Base-by-base conservation (phyloP, 2,797 vertebrate species). In the Selene dorsalis region DNA sequence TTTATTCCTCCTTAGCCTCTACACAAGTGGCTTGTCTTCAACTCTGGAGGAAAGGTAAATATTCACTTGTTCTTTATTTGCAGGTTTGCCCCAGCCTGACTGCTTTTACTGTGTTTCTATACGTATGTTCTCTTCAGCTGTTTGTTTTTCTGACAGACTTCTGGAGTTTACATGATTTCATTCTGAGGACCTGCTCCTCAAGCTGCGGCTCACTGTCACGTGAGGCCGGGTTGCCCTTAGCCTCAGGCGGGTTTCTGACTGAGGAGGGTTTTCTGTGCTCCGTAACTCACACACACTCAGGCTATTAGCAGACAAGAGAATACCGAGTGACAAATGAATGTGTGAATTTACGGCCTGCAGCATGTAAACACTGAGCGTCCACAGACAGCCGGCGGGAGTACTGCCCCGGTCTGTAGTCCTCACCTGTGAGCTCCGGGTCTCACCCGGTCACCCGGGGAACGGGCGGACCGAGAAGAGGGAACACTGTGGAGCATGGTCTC, bases 21-120 rank as follows among this genome's bases (percentile, higher is more conserved):
- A 13, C 61, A 6, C 32, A 56, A 43, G 17, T 63, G 18, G 32
- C 52, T 24, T 39, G 2, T 30, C 22, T 39, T 53, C 1, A 39
- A 24, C 24, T 62, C 45, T 14, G 66, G 74, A 77, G 12, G 45
- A 48, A 16, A 84, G 87, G 91, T 92, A 87, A 86, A 72, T 28
- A 22, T 24, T 18, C 0, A 22, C 24, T 28, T 20, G 20, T 62
- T 1, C 26, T 38, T n/a, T 17, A 16, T 4, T 2, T 13, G 10
- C 2, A 16, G 11, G 6, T 2, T 22, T 24, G 11, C 10, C 13
- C 24, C 17, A 13, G n/a, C 14, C 30, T 20, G 41, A 4, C 6
- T 8, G 9, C 55, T 4, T 47, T 63, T n/a, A 3, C 35, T 32
- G 1, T 32, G 22, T 26, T 18, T 55, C 28, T 13, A 56, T 50